A percentile compares a stretch with the other conserved stretches of the same genome.
These are phyloP conservation scores for Aldabrachelys gigantea DNA, from an alignment of 2,113 vertebrate species.

Conservation along the genomic window DNA sequence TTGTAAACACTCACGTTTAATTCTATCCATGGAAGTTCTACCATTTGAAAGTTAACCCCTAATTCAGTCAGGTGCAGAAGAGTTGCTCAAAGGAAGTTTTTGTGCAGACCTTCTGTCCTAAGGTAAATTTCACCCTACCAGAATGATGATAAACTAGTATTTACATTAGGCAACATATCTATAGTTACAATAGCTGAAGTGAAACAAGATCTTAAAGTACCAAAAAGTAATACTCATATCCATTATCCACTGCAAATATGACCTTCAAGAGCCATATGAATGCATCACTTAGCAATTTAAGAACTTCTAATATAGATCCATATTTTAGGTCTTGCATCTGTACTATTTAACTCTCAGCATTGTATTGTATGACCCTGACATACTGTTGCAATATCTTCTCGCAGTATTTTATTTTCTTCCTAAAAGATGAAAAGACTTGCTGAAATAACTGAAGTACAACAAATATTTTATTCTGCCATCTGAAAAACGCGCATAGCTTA, in stretches of 20 bases:
- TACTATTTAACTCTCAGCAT: neutral
- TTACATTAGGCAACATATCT: neutral
- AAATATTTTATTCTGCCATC: fast-evolving
- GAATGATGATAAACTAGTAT: neutral
- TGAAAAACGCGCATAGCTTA: neutral
- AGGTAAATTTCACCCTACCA: neutral
- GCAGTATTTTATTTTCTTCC: neutral
- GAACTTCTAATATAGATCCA: neutral
- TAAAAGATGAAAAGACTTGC: neutral
- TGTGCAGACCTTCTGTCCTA: neutral
- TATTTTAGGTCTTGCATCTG: neutral
- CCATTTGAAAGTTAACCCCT: neutral
- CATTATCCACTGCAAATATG: neutral
- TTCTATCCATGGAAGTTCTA: neutral
- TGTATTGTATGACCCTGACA: fast-evolving
- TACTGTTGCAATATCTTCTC: neutral
- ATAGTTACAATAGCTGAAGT: neutral
- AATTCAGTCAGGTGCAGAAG: neutral
- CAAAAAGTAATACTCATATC: neutral
- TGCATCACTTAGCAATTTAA: neutral
- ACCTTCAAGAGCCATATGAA: neutral
- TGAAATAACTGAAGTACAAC: neutral
- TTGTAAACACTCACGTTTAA: neutral
- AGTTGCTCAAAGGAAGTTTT: neutral
- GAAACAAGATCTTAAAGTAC: neutral